Conservation (phyloP, 1,140 invertebrate genomes). For the Ladona fulva region DNA sequence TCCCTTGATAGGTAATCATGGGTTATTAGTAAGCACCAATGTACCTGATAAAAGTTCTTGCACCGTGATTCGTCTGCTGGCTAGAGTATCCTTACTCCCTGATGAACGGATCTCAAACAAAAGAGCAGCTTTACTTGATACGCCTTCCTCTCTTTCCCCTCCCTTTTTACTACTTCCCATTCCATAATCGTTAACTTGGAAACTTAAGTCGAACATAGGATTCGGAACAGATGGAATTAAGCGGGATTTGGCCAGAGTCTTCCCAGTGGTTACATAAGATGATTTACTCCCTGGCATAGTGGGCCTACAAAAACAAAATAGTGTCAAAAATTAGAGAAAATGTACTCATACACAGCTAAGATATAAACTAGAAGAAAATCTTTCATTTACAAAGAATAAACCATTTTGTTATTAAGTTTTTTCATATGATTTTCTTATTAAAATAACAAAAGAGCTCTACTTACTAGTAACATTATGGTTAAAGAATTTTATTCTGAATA, state of each 20-base stretch:
- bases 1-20: no score
- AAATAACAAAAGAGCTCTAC: no score
- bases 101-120: slow-evolving; percentile 38
- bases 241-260: slow-evolving; percentile 36
- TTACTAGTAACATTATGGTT: no score
- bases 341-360: no score
- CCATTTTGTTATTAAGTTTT: no score
- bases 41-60: slow-evolving; percentile 36
- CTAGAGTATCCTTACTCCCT: slow-evolving; percentile 35
- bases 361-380: no score
- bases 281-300: neutral
- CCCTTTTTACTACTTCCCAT: neutral
- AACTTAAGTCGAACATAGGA: slow-evolving; percentile 35
- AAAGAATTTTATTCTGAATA: no score
- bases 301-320: no score
- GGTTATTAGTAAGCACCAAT: no score
- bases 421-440: no score
- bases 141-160: slow-evolving; percentile 29
- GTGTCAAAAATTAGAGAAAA: no score
- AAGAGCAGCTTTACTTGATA: slow-evolving; percentile 33
- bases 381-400: no score
- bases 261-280: slow-evolving; percentile 24
- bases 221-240: slow-evolving; percentile 36
- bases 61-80: slow-evolving; percentile 34
- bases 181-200: slow-evolving; percentile 27